A percentile compares a stretch with the other conserved stretches of the same genome.
phyloP scores from a whole-genome alignment of 1,140 invertebrate species.

The Cotesia chilonis region DNA sequence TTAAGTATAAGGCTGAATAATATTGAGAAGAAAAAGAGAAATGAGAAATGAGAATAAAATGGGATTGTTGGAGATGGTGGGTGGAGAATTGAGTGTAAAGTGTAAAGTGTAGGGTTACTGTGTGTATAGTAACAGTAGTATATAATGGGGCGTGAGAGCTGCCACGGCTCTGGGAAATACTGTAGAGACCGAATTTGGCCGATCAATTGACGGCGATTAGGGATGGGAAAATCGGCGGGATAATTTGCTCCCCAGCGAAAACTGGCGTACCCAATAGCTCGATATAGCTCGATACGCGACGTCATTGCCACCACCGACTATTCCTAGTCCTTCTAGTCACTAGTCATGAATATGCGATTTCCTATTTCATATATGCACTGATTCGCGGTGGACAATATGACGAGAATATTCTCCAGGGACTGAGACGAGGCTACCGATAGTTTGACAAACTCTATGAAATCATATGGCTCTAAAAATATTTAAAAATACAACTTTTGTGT shows the following conservation, averaged over 20 bases:
- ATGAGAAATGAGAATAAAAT: conserved; percentile 25
- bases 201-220: conserved; percentile 30
- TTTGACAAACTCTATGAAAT: too few relatives aligned
- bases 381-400: conserved; percentile 33
- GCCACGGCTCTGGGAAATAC: not conserved
- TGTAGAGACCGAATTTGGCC: conserved; percentile 25
- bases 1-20: conserved; percentile 12
- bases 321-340: not conserved
- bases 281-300: conserved; percentile 22
- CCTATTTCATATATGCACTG: conserved; percentile 18
- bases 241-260: conserved; percentile 30
- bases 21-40: not conserved
- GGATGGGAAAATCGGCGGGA: conserved; percentile 17
- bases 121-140: not conserved
- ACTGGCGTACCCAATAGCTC: conserved; percentile 8
- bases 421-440: not conserved
- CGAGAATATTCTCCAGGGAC: conserved; percentile 28
- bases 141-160: conserved; percentile 22
- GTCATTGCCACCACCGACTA: conserved; percentile 27
- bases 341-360: conserved; percentile 34
- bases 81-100: too few relatives aligned
- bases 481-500: too few relatives aligned
- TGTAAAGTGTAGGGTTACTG: not conserved
- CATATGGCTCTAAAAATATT: too few relatives aligned
- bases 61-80: conserved; percentile 1